A percentile compares a stretch with the other conserved stretches of the same genome.
These are phyloP conservation scores for Ascidia mentula DNA, from an alignment of 23 tunicate species.

Conservation along the genomic window DNA sequence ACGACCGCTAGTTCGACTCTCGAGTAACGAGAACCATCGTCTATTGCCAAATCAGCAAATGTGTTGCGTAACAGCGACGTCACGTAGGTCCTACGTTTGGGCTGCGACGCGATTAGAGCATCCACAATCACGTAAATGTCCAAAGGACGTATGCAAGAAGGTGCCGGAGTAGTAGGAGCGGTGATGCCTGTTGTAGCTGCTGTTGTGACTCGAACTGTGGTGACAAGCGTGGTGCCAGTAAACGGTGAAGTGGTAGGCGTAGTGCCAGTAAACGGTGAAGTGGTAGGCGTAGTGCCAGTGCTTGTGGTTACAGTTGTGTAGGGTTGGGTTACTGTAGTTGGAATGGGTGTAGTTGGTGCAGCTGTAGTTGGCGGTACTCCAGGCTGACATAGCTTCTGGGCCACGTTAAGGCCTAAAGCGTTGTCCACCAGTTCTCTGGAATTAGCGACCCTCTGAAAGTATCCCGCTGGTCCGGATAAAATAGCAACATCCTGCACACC, in stretches of 20 bases:
- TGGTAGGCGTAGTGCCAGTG: neutral
- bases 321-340: neutral
- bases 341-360: neutral
- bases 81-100: neutral
- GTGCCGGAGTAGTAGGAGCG: conserved; percentile 1
- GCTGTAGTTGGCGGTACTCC: conserved; percentile 14
- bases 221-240: neutral
- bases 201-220: neutral
- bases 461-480: conserved; percentile 25
- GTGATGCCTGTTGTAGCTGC: neutral
- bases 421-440: conserved; percentile 36
- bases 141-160: conserved; percentile 13
- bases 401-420: conserved; percentile 12
- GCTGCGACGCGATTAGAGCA: neutral
- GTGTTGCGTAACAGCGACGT: neutral
- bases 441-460: conserved; percentile 9
- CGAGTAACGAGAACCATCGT: conserved; percentile 11
- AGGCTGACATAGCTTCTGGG: conserved; percentile 16
- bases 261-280: neutral
- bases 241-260: neutral
- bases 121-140: conserved; percentile 17
- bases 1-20: conserved; percentile 12
- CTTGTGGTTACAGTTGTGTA: neutral
- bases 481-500: neutral
- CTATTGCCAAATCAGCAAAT: conserved; percentile 15